Percentiles rank a stretch among this genome's conserved stretches.
phyloP scores from a whole-genome alignment of 2,797 vertebrate genomes.

The Bovichtus diacanthus region DNA sequence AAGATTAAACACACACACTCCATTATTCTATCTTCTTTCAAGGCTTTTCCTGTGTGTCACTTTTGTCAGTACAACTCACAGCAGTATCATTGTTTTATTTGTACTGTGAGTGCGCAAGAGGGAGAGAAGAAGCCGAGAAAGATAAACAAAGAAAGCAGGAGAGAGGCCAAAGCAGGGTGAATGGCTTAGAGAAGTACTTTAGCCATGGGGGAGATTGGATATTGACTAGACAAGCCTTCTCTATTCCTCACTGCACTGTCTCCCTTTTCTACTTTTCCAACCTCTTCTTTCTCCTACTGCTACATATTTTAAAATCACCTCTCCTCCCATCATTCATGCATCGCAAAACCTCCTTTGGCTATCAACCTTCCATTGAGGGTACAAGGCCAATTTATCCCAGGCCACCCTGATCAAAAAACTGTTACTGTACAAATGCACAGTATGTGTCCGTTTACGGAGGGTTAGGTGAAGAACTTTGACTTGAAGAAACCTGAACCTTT shows the following conservation, averaged over 20 bases:
- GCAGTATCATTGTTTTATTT: constrained; percentile 5
- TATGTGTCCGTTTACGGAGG: too few species aligned
- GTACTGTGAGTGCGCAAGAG: neutral
- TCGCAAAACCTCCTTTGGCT: too few species aligned
- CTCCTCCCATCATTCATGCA: neutral
- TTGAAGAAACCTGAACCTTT: neutral
- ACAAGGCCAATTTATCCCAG: too few species aligned
- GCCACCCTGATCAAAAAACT: too few species aligned
- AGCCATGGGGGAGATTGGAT: constrained; percentile 62
- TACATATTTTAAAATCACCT: constrained; percentile 45
- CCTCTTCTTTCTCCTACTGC: constrained; percentile 19
- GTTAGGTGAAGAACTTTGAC: too few species aligned
- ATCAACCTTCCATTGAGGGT: too few species aligned
- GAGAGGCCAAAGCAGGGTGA: constrained; percentile 41
- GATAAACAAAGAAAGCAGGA: constrained; percentile 45
- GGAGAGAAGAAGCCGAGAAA: constrained; percentile 28
- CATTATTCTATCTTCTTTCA: too few species aligned
- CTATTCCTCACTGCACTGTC: constrained; percentile 51
- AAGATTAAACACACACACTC: too few species aligned
- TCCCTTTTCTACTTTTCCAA: constrained; percentile 19
- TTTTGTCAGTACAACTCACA: constrained; percentile 9
- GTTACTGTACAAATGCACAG: too few species aligned
- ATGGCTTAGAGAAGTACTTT: constrained; percentile 61
- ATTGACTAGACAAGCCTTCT: constrained; percentile 62
- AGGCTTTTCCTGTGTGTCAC: neutral